A percentile compares a stretch with the other conserved stretches of the same genome.
These are phyloP conservation scores for Drosophila nasuta DNA, from an alignment of 1,140 invertebrate species.

Conservation along the genomic window DNA sequence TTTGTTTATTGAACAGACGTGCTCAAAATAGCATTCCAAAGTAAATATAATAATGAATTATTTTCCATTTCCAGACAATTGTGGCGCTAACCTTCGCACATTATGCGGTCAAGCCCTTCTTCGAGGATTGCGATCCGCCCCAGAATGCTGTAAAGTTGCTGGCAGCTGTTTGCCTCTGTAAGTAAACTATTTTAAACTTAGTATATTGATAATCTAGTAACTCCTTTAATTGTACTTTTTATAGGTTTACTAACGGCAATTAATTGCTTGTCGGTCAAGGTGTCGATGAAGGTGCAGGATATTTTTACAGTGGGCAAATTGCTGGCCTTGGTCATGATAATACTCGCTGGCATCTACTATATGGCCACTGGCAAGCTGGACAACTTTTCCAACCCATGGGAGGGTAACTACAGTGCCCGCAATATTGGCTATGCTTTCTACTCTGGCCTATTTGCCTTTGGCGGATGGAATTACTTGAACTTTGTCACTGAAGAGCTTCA, in stretches of 20 bases:
- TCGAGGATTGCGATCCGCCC: slow-evolving; percentile 89
- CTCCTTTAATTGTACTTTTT: slow-evolving; percentile 38
- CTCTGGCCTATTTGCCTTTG: slow-evolving; percentile 98
- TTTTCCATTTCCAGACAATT: slow-evolving; percentile 87
- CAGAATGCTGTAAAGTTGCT: slow-evolving; percentile 88
- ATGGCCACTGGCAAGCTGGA: slow-evolving; percentile 89
- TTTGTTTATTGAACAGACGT: neutral
- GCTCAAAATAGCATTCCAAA: neutral
- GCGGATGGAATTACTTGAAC: slow-evolving; percentile 97
- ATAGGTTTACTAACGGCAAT: slow-evolving; percentile 94
- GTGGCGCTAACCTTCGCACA: slow-evolving; percentile 93
- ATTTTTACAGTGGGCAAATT: slow-evolving; percentile 96
- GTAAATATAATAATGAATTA: slow-evolving; percentile 1
- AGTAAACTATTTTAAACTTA: slow-evolving; percentile 83
- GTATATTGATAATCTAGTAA: neutral
- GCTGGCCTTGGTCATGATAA: slow-evolving; percentile 92
- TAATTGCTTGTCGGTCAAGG: slow-evolving; percentile 94
- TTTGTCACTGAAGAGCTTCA: slow-evolving; percentile 97
- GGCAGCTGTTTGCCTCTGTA: slow-evolving; percentile 91
- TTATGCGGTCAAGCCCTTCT: slow-evolving; percentile 93
- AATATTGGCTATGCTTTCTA: slow-evolving; percentile 94
- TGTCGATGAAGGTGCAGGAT: slow-evolving; percentile 95
- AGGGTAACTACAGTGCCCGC: slow-evolving; percentile 87
- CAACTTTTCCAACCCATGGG: slow-evolving; percentile 90
- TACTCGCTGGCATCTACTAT: slow-evolving; percentile 91